A percentile compares a stretch with the other conserved stretches of the same genome.
phyloP scores from a whole-genome alignment of 23 tunicate species.

The Styela clava region DNA sequence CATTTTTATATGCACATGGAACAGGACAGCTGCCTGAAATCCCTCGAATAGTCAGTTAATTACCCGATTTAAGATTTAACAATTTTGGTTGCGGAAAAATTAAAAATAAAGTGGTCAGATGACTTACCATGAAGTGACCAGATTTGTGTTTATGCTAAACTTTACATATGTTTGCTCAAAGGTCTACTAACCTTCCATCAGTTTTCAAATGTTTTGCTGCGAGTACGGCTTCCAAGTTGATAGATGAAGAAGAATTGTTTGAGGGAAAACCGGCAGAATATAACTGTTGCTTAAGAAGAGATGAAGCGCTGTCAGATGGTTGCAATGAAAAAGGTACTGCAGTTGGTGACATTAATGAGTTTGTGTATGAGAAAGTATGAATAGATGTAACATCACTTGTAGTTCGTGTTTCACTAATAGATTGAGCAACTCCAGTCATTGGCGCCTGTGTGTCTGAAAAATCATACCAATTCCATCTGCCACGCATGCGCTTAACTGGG shows the following conservation, averaged over 20 bases:
- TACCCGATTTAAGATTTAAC: no score
- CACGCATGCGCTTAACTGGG: conserved; percentile 40
- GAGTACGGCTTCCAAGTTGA: neutral
- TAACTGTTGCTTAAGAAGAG: neutral
- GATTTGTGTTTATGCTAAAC: no score
- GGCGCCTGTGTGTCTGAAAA: conserved; percentile 78
- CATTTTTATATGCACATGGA: no score
- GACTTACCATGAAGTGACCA: no score
- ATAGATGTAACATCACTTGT: neutral
- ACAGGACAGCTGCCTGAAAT: no score
- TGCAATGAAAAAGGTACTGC: neutral
- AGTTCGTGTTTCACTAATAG: neutral
- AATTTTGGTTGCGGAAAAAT: no score
- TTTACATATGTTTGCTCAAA: no score
- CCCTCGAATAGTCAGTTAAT: no score
- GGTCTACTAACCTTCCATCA: neutral
- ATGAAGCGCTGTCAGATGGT: neutral
- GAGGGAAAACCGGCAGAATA: neutral
- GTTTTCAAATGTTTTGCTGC: no score
- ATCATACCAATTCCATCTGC: conserved; percentile 69
- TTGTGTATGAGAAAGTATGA: conserved; percentile 11
- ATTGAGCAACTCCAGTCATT: conserved; percentile 9
- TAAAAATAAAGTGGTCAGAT: no score
- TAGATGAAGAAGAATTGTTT: neutral
- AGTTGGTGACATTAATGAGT: neutral